Evolutionary conservation across 1,140 invertebrate genomes (phyloP).

Genomic region (Thalassaphorura encarpata): DNA sequence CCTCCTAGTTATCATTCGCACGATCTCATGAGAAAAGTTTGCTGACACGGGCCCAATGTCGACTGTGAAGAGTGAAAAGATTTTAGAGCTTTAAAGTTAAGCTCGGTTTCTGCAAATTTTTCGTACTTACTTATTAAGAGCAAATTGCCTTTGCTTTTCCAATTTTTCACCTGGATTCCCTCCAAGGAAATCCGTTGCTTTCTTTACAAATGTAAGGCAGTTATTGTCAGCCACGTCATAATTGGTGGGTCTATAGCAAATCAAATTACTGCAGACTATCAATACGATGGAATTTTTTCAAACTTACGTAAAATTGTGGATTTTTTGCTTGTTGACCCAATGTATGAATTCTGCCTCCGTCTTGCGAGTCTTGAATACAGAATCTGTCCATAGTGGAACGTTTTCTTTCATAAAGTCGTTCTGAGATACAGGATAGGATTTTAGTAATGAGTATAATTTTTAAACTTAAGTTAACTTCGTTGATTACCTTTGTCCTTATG

Average conservation of each 20-base stretch:
- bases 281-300: too few species aligned
- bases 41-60: too few species aligned
- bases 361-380: neutral
- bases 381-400: neutral
- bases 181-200: neutral
- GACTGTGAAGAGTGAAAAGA: too few species aligned
- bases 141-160: neutral
- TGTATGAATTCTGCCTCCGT: neutral
- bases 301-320: neutral
- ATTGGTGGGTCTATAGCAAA: neutral
- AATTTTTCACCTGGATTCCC: neutral
- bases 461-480: too few species aligned
- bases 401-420: neutral
- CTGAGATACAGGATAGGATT: neutral
- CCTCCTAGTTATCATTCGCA: too few species aligned
- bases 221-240: conserved; percentile 1
- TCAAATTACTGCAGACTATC: neutral
- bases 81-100: too few species aligned
- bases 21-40: too few species aligned
- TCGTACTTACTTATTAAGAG: conserved; percentile 5
- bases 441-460: too few species aligned
- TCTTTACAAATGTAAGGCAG: neutral
- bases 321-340: neutral
- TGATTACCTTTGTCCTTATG: neutral
- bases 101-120: too few species aligned